These are phyloP conservation scores for Thymelicus acteon DNA, from an alignment of 2,888 invertebrate species.

Conservation along the genomic window DNA sequence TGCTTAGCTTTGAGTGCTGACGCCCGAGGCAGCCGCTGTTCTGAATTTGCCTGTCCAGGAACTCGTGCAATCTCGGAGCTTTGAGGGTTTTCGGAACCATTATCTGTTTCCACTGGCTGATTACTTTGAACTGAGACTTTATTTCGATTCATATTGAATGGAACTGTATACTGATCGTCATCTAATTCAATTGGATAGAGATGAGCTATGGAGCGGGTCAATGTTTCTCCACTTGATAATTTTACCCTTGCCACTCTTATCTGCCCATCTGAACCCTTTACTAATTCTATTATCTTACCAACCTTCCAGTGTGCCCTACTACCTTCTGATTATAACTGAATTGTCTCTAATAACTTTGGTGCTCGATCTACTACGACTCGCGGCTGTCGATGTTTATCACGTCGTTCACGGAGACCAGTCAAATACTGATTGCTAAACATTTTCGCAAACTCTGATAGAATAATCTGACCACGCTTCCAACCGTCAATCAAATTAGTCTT, in stretches of 20 bases:
- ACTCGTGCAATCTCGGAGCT: no score
- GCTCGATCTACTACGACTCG: no score
- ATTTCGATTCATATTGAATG: no score
- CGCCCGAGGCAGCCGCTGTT: not conserved
- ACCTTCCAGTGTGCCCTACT: conserved; percentile 7
- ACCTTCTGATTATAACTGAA: no score
- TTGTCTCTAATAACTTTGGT: no score
- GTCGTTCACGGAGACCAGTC: no score
- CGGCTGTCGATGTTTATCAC: no score
- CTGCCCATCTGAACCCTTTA: conserved; percentile 6
- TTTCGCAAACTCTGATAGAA: conserved; percentile 41
- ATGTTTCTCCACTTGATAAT: not conserved
- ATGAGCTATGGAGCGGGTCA: conserved; percentile 5
- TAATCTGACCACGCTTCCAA: conserved; percentile 38
- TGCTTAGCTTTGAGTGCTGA: conserved; percentile 1
- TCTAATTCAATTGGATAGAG: conserved; percentile 9
- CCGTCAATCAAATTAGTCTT: conserved; percentile 39
- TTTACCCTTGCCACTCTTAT: conserved; percentile 11
- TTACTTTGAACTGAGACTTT: no score
- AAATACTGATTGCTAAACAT: conserved; percentile 38
- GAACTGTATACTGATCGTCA: not conserved
- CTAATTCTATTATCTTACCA: conserved; percentile 15
- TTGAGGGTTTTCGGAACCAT: not conserved
- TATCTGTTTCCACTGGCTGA: no score
- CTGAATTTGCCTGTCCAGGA: no score